phyloP scores from a whole-genome alignment of 2,797 vertebrate species.

The Protonibea diacanthus region DNA sequence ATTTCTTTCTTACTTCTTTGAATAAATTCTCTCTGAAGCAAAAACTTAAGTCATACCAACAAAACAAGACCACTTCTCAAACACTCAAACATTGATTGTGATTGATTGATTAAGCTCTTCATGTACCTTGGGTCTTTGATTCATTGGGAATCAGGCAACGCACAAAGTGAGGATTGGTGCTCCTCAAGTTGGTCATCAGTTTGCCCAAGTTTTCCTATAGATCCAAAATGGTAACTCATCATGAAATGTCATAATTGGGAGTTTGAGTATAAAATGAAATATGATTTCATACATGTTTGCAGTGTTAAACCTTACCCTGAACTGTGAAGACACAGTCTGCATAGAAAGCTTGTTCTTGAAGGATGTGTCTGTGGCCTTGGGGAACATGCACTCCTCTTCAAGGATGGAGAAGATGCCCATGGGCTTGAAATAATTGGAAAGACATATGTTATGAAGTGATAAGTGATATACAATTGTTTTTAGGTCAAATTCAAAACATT shows the following conservation, averaged over 20 bases:
- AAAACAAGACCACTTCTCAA: not conserved
- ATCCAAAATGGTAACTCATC: not conserved
- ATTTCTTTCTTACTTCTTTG: not conserved
- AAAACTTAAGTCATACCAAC: too few species aligned
- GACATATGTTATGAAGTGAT: too few species aligned
- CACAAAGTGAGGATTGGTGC: slow-evolving; percentile 93
- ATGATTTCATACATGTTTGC: not conserved
- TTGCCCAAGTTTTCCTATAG: slow-evolving; percentile 92
- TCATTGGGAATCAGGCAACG: slow-evolving; percentile 94
- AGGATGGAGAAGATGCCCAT: slow-evolving; percentile 83
- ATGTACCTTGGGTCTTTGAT: slow-evolving; percentile 91
- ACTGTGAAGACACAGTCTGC: slow-evolving; percentile 93
- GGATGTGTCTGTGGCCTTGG: slow-evolving; percentile 88
- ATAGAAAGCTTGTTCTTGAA: slow-evolving; percentile 94
- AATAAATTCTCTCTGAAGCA: not conserved
- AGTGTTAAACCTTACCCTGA: slow-evolving; percentile 82
- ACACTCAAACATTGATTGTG: too few species aligned
- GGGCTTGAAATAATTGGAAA: slow-evolving; percentile 58
- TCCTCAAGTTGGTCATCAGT: slow-evolving; percentile 90
- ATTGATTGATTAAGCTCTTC: not conserved
- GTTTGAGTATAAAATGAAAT: not conserved
- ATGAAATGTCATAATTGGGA: not conserved
- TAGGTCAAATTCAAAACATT: too few species aligned
- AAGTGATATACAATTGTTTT: too few species aligned
- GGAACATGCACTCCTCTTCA: slow-evolving; percentile 87